Evolutionary conservation across 2,113 vertebrate genomes (phyloP), one percentile per base, ranked within the genome.

Genomic region (Sterrhoptilus dennistouni): DNA sequence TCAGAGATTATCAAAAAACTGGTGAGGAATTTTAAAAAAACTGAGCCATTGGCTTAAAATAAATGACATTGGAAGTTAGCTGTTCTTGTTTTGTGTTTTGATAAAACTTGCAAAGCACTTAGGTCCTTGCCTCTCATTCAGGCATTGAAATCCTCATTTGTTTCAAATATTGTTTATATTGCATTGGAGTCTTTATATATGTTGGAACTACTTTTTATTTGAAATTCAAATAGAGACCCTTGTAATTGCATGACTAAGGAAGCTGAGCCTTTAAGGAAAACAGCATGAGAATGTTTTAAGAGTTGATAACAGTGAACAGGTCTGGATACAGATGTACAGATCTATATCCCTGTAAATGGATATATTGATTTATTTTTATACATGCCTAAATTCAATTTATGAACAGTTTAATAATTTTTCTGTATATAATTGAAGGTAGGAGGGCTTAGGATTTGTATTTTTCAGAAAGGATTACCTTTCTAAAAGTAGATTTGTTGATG

Each of bases 401-500:
- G n/a, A 79, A 40, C 19, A 85, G 57, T 75, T 75, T 63, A 78
- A 47, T 79, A 80, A 15, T 24, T 74, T 74, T 89, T 66, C 68
- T 89, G 38, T 66, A 35, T 1, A 4, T 24, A 33, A 66, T 60
- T 90, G 36, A 76, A 85, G 66, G 66, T 77, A 93, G 50, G 27
- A 83, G 6, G 49, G n/a, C 33, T 88, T 88, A 83, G 33, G 66
- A 80, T 92, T 93, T 71, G 33, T 77, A 35, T 86, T 90, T 92
- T 93, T 72, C 71, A 83, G 61, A 85, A 82, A 83, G 66, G 88
- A 93, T 90, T 95, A 72, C 31, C 15, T 90, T 90, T 72, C 85
- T 77, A 80, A 95, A 90, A 94, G 59, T 79, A 93, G 88, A 65
- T 79, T 87, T 18, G 7, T 28, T 85, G 65, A 72, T 60, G 74